Percentiles rank a stretch among this genome's conserved stretches.
Evolutionary conservation across 1,140 invertebrate genomes (phyloP).

Genomic region (Lysiphlebus fabarum): DNA sequence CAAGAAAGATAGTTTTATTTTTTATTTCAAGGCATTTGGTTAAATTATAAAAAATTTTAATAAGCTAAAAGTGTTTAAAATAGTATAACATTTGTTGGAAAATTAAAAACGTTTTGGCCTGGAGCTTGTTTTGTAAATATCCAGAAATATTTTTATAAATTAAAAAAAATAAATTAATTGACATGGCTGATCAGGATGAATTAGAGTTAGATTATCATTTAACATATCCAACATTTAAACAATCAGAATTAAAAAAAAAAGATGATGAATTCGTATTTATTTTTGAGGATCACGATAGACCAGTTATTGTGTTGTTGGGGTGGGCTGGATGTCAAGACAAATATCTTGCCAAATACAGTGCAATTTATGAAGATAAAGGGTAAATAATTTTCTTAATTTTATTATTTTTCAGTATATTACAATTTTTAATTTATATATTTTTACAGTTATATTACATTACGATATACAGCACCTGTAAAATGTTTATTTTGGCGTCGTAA

Average conservation of each 20-base stretch:
- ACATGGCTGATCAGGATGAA: no score
- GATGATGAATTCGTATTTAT: slow-evolving; percentile 59
- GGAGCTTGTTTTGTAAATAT: no score
- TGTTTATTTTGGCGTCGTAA: slow-evolving; percentile 64
- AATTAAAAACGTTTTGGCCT: no score
- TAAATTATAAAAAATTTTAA: no score
- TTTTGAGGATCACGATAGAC: slow-evolving; percentile 61
- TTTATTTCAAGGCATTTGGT: no score
- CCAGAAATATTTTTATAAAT: no score
- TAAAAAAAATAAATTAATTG: no score
- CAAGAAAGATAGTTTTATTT: no score
- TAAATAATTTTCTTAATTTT: slow-evolving; percentile 37
- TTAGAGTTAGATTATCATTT: slow-evolving; percentile 62
- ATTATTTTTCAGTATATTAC: neutral
- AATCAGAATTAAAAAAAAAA: slow-evolving; percentile 26
- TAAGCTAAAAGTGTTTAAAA: no score
- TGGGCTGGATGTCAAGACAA: slow-evolving; percentile 78
- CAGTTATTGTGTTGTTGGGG: slow-evolving; percentile 72
- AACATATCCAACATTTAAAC: slow-evolving; percentile 55
- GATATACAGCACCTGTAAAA: slow-evolving; percentile 69
- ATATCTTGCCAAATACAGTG: slow-evolving; percentile 74
- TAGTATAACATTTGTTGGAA: no score
- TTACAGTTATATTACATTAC: slow-evolving; percentile 68
- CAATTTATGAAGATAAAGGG: slow-evolving; percentile 74
- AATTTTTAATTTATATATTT: slow-evolving; percentile 12